Conservation (phyloP, 2,113 vertebrate genomes). For the Pithys albifrons region DNA sequence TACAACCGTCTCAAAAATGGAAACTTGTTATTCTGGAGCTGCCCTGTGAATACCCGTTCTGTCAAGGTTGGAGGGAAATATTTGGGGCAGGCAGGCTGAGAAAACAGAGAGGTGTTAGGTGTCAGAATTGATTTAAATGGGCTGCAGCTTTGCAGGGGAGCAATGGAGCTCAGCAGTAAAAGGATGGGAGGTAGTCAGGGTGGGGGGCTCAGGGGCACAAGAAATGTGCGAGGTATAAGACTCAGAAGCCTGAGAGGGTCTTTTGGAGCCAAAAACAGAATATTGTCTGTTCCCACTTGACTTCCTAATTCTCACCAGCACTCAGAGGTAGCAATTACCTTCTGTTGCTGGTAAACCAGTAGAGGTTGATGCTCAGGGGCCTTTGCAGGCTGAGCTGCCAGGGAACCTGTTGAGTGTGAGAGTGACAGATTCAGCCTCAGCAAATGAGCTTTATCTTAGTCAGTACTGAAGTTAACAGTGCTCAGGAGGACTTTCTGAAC, state of each 20-base stretch:
- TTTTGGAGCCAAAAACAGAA: background rate
- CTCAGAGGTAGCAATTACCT: background rate
- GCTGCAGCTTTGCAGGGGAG: background rate
- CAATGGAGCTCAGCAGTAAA: constrained; percentile 14
- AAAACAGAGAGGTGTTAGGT: constrained; percentile 74
- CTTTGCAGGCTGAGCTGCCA: background rate
- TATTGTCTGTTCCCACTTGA: background rate
- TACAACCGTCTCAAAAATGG: constrained; percentile 67
- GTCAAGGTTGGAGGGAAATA: constrained; percentile 72
- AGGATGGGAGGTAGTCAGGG: background rate
- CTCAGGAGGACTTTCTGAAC: background rate
- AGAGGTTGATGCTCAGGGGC: background rate
- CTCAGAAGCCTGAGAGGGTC: background rate
- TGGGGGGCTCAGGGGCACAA: background rate
- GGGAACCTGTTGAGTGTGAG: background rate
- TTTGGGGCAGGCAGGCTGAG: constrained; percentile 66
- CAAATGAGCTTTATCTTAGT: background rate
- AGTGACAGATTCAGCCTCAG: background rate
- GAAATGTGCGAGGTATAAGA: background rate
- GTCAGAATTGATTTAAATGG: constrained; percentile 76
- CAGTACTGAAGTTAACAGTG: background rate
- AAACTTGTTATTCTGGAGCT: constrained; percentile 74
- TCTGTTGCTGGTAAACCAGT: background rate
- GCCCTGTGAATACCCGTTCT: constrained; percentile 67
- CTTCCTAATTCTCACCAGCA: background rate